Evolutionary conservation across 2,113 vertebrate species (phyloP), one percentile per base, ranked within the genome.

Genomic region (Acinonyx jubatus): DNA sequence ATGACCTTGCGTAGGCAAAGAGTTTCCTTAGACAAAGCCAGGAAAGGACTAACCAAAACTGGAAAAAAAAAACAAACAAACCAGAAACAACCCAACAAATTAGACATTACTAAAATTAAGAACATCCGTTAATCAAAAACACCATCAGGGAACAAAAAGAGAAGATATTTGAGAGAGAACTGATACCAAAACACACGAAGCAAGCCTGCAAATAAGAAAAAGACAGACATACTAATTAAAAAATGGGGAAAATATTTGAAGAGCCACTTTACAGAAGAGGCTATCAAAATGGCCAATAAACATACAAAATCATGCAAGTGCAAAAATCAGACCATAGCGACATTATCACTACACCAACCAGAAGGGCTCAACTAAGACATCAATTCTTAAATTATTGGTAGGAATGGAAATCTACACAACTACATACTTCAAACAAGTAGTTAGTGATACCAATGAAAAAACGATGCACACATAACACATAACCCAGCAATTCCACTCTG

Each of bases 31-130:
- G 76, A 41, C 7, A 90, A 65, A 55, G 57, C 25, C 91, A 80
- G 63, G 66, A 71, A 97, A 50, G 25, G 14, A 87, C 65, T 74
- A 69, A 29, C 13, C 31, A 10, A 36, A 74, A 92, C 5, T n/a
- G 29, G 65, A 90, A 90, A 90, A 29, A 92, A 57, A 3, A 57
- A 8, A 16, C n/a, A 19, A 19, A 23, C 84, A 55, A 3, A 19
- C 19, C 90, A 55, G 1, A 21, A 7, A 5, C 18, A 55, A 55
- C 5, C 4, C 6, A 45, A 55, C n/a, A 66, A n/a, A 66, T 50
- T 71, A 61, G 63, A 76, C 57, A 81, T 76, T 45, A 87, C 80
- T 87, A 90, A 90, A 94, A 94, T 83, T 73, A 88, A 97, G 71
- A 92, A 86, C 36, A 89, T 36, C 31, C 66, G 18, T 80, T 84